Conservation (phyloP, 2,888 invertebrate species). For the Melitaea athalia region DNA sequence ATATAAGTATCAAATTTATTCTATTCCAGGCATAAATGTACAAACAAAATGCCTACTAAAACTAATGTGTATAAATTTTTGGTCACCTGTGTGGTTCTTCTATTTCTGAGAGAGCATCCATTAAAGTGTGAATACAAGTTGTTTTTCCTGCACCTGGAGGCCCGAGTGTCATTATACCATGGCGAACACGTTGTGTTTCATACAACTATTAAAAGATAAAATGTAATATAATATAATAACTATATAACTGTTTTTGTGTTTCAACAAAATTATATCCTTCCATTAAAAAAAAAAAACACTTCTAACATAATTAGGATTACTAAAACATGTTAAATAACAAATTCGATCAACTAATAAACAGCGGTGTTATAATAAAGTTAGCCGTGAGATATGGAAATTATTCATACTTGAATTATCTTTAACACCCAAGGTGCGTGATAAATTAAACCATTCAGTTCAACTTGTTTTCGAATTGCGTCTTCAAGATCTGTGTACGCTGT, state of each 20-base stretch:
- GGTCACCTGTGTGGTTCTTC: slow-evolving; percentile 90
- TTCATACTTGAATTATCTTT: slow-evolving; percentile 92
- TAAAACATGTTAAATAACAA: no score
- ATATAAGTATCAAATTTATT: background rate
- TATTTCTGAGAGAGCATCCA: slow-evolving; percentile 93
- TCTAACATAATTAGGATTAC: background rate
- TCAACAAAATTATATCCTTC: background rate
- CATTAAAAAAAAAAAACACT: background rate
- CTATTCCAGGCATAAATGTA: background rate
- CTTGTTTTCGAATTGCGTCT: slow-evolving; percentile 92
- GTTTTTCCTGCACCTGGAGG: slow-evolving; percentile 98
- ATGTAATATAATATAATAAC: background rate
- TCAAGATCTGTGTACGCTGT: slow-evolving; percentile 94
- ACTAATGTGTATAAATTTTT: background rate
- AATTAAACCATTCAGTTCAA: slow-evolving; percentile 89
- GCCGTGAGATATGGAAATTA: background rate
- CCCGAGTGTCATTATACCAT: slow-evolving; percentile 97
- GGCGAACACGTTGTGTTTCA: slow-evolving; percentile 96
- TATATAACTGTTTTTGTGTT: background rate
- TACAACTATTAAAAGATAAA: slow-evolving; percentile 84
- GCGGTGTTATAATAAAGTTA: background rate
- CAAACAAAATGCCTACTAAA: background rate
- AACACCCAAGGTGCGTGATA: slow-evolving; percentile 97
- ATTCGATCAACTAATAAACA: no score
- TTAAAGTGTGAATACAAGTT: slow-evolving; percentile 93